phyloP scores from a whole-genome alignment of 2,797 vertebrate genomes.

The Coccyzus lansbergi region DNA sequence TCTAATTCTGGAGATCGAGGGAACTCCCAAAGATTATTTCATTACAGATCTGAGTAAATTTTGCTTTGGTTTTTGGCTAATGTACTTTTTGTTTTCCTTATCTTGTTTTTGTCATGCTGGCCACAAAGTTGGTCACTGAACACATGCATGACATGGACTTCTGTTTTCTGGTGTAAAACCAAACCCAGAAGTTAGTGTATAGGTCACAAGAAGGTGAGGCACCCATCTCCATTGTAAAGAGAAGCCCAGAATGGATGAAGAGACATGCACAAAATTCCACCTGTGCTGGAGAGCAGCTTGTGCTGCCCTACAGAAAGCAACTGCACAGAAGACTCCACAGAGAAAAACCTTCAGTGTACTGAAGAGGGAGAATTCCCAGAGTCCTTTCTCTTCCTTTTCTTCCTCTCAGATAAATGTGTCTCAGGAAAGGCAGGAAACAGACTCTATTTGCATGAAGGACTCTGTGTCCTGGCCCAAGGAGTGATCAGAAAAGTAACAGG shows the following conservation, averaged over 20 bases:
- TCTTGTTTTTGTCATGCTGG: neutral
- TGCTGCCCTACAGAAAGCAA: neutral
- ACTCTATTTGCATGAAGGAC: neutral
- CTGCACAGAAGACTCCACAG: neutral
- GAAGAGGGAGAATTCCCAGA: neutral
- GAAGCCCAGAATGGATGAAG: neutral
- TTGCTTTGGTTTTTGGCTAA: neutral
- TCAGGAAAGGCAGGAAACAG: neutral
- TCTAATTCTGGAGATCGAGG: neutral
- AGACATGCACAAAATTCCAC: neutral
- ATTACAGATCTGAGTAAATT: neutral
- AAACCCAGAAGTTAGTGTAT: neutral
- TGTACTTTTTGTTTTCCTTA: fast-evolving
- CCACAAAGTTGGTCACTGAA: neutral
- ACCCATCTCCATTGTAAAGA: neutral
- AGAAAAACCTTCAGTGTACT: neutral
- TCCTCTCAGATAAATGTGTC: neutral
- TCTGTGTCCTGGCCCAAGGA: neutral
- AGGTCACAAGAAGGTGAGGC: neutral
- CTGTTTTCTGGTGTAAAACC: neutral
- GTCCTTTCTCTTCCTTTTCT: neutral
- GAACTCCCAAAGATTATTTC: neutral
- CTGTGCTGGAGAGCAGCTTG: neutral
- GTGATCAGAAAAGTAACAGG: constrained; percentile 5
- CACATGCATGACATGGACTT: neutral